Conservation (phyloP, 2,888 invertebrate species). For the Amiota communis region DNA sequence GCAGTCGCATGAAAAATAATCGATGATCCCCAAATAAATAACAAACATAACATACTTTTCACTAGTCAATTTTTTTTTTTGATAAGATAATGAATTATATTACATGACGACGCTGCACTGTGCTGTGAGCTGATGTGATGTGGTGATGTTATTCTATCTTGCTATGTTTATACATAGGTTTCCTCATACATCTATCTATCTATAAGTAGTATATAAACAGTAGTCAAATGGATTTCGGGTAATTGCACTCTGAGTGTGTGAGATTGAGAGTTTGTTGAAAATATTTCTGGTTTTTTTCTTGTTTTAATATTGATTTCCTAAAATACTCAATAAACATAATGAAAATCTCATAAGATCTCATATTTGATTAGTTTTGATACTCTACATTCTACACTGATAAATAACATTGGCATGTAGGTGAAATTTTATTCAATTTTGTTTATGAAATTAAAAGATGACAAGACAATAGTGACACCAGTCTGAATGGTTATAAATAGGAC, state of each 20-base stretch:
- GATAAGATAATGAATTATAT: conserved; percentile 58
- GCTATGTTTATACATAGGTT: not conserved
- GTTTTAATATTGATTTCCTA: too few species aligned
- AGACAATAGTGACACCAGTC: too few species aligned
- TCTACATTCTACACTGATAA: not conserved
- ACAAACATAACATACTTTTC: conserved; percentile 52
- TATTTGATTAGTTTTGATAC: not conserved
- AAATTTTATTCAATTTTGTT: not conserved
- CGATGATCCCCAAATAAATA: too few species aligned
- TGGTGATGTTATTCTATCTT: too few species aligned
- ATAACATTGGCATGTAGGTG: not conserved
- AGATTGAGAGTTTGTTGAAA: not conserved
- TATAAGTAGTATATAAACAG: not conserved
- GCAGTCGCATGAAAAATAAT: conserved; percentile 34
- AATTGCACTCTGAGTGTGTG: conserved; percentile 11
- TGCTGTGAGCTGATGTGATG: too few species aligned
- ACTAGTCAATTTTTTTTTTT: conserved; percentile 42
- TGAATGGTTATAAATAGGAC: too few species aligned
- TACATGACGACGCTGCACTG: too few species aligned
- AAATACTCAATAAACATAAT: too few species aligned
- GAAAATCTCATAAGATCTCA: not conserved
- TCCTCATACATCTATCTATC: not conserved
- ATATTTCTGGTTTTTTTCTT: not conserved
- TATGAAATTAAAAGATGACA: too few species aligned
- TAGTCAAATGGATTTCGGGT: not conserved